Evolutionary conservation across 2,113 vertebrate species (phyloP), one percentile per base, ranked within the genome.

Genomic region (Micronisus gabar): DNA sequence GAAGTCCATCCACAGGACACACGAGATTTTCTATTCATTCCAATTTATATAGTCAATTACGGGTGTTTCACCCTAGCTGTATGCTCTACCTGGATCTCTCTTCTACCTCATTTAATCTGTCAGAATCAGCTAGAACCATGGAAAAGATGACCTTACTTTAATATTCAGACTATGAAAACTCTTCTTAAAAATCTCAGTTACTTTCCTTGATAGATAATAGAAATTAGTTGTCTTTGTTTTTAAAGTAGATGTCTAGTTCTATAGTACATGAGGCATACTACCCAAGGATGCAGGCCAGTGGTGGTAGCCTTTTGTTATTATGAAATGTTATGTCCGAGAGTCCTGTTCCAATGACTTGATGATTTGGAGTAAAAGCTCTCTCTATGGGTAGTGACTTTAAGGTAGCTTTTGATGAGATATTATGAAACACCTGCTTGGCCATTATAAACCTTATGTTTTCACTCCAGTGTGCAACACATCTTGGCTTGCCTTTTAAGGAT

Each of bases 201-300:
- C 25, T 70, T 79, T n/a, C 15, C 32, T 38, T 61, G 30, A 26
- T 48, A 81, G 79, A 30, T 52, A 70, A 56, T 17, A 76, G 11
- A 81, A 91, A 70, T 30, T 18, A 30, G 29, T 48, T 68, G 23
- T 17, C 27, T 84, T 93, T 3, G 4, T 3, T 86, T 81, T 81
- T 63, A 36, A 87, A 86, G 19, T 22, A 71, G 15, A 21, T 66
- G 13, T 83, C 23, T 68, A 27, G 4, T 68, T 66, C 25, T 34
- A 18, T 21, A 19, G 22, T 34, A 43, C 34, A 34, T 22, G n/a
- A 86, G 23, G 11, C 43, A 61, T 27, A 30, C 9, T 29, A 22
- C 21, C 0, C 3, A 68, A 56, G 23, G 29, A 12, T 1, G 4
- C 20, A 70, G 55, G 9, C 11, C 53, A 5, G 3, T 72, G 29